Evolutionary conservation across 2,888 invertebrate species (phyloP).

Genomic region (Bimastos eiseni): DNA sequence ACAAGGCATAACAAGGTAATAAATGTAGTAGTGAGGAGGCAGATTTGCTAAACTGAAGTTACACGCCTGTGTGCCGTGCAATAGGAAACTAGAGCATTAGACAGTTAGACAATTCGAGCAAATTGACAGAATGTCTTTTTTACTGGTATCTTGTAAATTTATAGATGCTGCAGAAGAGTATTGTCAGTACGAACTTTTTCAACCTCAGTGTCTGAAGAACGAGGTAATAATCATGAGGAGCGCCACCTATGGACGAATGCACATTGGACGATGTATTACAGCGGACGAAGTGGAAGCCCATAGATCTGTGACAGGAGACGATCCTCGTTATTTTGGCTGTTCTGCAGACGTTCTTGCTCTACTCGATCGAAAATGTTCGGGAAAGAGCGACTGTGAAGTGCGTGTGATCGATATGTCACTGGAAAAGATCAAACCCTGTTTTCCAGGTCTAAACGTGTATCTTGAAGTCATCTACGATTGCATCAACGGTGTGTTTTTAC

Average conservation of each 20-base stretch:
- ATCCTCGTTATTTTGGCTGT: constrained; percentile 29
- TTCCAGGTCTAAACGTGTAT: constrained; percentile 23
- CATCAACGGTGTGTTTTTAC: neutral
- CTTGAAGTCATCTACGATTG: constrained; percentile 31
- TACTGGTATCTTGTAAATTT: too few relatives aligned
- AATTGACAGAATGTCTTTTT: too few relatives aligned
- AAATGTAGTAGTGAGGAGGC: too few relatives aligned
- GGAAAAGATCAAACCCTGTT: constrained; percentile 16
- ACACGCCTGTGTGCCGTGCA: too few relatives aligned
- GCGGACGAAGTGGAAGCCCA: neutral
- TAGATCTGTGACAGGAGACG: neutral
- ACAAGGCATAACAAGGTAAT: too few relatives aligned
- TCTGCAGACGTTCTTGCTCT: constrained; percentile 20
- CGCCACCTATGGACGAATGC: too few relatives aligned
- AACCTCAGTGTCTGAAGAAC: constrained; percentile 15
- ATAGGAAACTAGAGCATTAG: too few relatives aligned
- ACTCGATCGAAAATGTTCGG: constrained; percentile 31
- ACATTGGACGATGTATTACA: neutral
- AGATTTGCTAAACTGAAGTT: too few relatives aligned
- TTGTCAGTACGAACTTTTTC: neutral
- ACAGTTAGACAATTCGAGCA: too few relatives aligned
- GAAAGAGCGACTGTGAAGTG: constrained; percentile 22
- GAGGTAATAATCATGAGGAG: constrained; percentile 9
- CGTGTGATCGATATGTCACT: neutral
- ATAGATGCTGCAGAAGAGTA: too few relatives aligned